These are phyloP conservation scores for Agriopis aurantiaria DNA, from an alignment of 2,888 invertebrate species.

Conservation along the genomic window DNA sequence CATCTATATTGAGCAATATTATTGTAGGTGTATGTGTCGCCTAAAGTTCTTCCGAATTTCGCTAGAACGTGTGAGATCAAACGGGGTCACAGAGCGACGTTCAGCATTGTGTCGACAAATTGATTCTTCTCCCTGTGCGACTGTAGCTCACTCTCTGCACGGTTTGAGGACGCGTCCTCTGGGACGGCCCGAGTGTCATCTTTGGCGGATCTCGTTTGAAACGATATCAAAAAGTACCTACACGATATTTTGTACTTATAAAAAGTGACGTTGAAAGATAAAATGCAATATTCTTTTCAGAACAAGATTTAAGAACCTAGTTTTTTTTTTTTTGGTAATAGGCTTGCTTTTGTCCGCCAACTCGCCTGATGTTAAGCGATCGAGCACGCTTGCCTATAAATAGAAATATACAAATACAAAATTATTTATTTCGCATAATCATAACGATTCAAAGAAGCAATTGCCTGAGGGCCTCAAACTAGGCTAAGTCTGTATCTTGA, in stretches of 20 bases:
- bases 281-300: neutral
- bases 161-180: slow-evolving; percentile 32
- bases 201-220: slow-evolving; percentile 49
- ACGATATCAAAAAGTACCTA: neutral
- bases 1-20: neutral
- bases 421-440: too few relatives aligned
- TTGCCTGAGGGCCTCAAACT: too few relatives aligned
- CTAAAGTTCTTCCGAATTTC: neutral
- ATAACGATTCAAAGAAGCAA: too few relatives aligned
- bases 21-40: neutral
- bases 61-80: slow-evolving; percentile 41
- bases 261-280: slow-evolving; percentile 2
- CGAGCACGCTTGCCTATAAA: too few relatives aligned
- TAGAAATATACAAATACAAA: too few relatives aligned
- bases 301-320: neutral
- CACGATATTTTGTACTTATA: slow-evolving; percentile 36
- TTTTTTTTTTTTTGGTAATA: too few relatives aligned
- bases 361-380: too few relatives aligned
- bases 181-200: slow-evolving; percentile 49
- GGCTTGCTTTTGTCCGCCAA: too few relatives aligned
- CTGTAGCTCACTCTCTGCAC: slow-evolving; percentile 51
- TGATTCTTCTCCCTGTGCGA: slow-evolving; percentile 75
- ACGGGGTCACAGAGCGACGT: slow-evolving; percentile 45
- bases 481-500: too few relatives aligned
- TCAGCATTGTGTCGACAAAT: slow-evolving; percentile 75